Base-by-base conservation (phyloP, 2,797 vertebrate species). In the Scomberomorus guttatus region DNA sequence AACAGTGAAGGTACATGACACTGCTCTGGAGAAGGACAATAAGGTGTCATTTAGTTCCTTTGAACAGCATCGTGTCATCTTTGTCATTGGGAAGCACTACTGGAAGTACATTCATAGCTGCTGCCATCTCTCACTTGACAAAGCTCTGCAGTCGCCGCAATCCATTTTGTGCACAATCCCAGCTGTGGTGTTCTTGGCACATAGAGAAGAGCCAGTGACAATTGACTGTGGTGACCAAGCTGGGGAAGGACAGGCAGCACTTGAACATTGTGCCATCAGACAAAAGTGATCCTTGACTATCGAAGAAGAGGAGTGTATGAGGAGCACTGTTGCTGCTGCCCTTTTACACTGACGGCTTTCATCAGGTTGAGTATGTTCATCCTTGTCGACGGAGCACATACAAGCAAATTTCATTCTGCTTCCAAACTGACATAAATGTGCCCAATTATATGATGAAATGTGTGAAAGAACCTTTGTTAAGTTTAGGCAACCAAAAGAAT, bases 241-340 rank as follows among this genome's bases (percentile, higher is more conserved):
- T 46, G 22, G 37, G 51, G 55, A 72, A 54, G 54, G 20, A 42
- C 3, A 25, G 55, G 32, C 68, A 62, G 57, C 66, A 72, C 79
- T 86, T 85, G 69, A 88, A 81, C 80, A 82, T 54, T 50, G 39
- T 82, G 63, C 46, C 63, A 69, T 84, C 62, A 74, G 81, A 73
- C 67, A 70, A 75, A 84, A 89, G 82, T 86, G 83, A 84, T 81
- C 42, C 58, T 83, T 74, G 61, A 74, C 75, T 76, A 44, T 81
- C 64, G 59, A 69, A 66, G 37, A 60, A 61, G 52, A 57, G 61
- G 7, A 14, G 12, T 13, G 48, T 22, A 24, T 22, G 69, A 83
- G 64, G 75, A 75, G 73, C 20, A 27, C 29, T 6, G 17, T 55
- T 52, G 22, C 61, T 54, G 32, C 24, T 80, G 59, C 56, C 46